A percentile compares a stretch with the other conserved stretches of the same genome.
phyloP scores from a whole-genome alignment of 2,888 invertebrate genomes.

The Lithosia quadra region DNA sequence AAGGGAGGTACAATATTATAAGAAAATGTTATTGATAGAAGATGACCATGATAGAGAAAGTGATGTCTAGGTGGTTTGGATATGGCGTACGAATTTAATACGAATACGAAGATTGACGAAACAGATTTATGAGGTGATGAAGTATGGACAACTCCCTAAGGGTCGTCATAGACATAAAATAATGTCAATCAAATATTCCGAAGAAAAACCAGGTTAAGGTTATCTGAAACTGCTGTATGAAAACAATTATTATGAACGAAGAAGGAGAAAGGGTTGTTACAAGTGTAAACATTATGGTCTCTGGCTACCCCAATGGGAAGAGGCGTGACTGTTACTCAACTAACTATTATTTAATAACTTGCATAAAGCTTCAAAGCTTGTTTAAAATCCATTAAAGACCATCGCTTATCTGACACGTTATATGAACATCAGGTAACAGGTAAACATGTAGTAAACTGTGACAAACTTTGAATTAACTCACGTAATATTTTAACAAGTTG shows the following conservation, averaged over 20 bases:
- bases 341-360: neutral
- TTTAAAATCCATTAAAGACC: conserved; percentile 15
- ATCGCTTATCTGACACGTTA: conserved; percentile 17
- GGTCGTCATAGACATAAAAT: no score
- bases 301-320: neutral
- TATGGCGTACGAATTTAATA: no score
- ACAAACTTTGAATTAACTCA: conserved; percentile 55
- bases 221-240: no score
- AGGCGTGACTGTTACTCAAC: neutral
- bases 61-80: no score
- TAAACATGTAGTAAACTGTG: conserved; percentile 45
- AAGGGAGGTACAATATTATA: neutral
- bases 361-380: conserved; percentile 12
- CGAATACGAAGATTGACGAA: no score
- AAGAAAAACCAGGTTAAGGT: no score
- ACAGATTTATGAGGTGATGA: no score
- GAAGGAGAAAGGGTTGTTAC: neutral
- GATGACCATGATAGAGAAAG: no score
- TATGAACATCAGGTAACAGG: conserved; percentile 48
- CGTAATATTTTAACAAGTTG: conserved; percentile 54
- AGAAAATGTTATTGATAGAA: neutral
- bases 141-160: no score
- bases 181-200: no score
- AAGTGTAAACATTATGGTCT: neutral
- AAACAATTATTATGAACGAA: no score